Evolutionary conservation across 2,888 invertebrate genomes (phyloP), one percentile per base, ranked within the genome.

Genomic region (Drosophila neutralis): DNA sequence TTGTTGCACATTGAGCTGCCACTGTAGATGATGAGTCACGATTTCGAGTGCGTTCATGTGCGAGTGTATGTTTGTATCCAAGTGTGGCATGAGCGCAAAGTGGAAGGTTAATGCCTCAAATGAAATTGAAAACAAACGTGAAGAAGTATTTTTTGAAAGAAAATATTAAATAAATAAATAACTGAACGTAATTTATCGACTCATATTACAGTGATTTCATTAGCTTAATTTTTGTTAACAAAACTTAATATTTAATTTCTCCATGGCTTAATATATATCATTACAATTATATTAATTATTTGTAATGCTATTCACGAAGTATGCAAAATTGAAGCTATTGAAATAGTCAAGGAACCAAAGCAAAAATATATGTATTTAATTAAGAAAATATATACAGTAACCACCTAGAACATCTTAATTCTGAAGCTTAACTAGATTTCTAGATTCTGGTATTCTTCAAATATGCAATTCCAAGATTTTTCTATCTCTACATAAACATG

Each of bases 11-110:
- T 59, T 65, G 57, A 75, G 73, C 68, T 71, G 77, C 70, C 87
- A 63, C 63, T 35, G 83, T 38, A 59, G 65, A 66, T 76, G 82
- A 73, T 76, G 86, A 78, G 78, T 78, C 78, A 78, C 81, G 78
- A 72, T 27, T 65, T 64, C n/a, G 38, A 80, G 67, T 80, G 63
- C 60, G 52, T 52, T 56, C 54, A 45, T 61, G 11, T 69, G 42
- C 24, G 40, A 36, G 52, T 42, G 27, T 59, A 40, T 48, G 18
- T 33, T 27, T 63, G 49, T 40, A 11, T 42, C 27, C 27, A 51
- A 29, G 51, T 49, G 77, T 69, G 69, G 60, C 62, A 67, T 45
- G 53, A 54, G 61, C 42, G 60, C 40, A 52, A 69, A 51, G 64
- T 57, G 49, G 66, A 78, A 76, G 78, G 73, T 68, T 80, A 67